Percentiles rank a stretch among this genome's conserved stretches.
These are phyloP conservation scores for Zaprionus taronus DNA, from an alignment of 1,140 invertebrate species.

Conservation along the genomic window DNA sequence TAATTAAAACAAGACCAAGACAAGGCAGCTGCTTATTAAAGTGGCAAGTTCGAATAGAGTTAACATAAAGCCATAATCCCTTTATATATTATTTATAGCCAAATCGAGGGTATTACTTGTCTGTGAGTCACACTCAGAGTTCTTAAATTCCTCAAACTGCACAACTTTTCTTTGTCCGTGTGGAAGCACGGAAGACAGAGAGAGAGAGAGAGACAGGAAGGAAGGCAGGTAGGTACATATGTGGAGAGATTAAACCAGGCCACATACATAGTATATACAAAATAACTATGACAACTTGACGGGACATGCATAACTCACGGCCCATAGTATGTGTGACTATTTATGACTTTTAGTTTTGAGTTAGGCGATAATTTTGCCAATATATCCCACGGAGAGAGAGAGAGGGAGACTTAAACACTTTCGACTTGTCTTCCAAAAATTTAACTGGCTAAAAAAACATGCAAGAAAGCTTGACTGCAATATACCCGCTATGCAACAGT, in stretches of 20 bases:
- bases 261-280: neutral
- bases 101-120: neutral
- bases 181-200: neutral
- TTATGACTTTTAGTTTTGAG: slow-evolving; percentile 1
- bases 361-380: slow-evolving; percentile 4
- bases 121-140: neutral
- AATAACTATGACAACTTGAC: neutral
- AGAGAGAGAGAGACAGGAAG: too few species aligned
- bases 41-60: neutral
- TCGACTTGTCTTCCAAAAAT: neutral
- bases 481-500: too few species aligned
- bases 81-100: neutral
- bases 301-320: neutral
- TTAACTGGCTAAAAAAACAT: neutral
- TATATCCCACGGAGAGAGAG: neutral
- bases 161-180: neutral
- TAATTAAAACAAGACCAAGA: slow-evolving; percentile 2
- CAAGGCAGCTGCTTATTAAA: neutral
- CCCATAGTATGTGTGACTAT: neutral
- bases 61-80: neutral
- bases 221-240: too few species aligned
- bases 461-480: too few species aligned
- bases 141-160: neutral
- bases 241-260: neutral
- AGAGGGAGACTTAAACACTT: neutral